phyloP scores from a whole-genome alignment of 2,888 invertebrate species.

The Bursaphelenchus okinawaensis region DNA sequence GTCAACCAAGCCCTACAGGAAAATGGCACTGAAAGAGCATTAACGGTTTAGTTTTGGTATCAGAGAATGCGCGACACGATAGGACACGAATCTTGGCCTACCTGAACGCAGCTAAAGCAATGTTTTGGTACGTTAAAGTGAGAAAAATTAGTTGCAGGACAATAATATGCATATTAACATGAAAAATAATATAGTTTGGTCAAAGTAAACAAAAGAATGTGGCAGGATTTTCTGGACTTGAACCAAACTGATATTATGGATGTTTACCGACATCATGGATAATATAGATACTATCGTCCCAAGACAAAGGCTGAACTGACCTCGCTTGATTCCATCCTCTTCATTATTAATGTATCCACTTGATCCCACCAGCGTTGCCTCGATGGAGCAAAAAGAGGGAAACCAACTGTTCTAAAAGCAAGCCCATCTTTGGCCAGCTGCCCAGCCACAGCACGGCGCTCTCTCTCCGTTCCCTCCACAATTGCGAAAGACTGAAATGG shows the following conservation, averaged over 20 bases:
- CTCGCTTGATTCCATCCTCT: not conserved
- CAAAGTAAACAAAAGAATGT: too few species aligned
- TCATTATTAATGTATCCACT: not conserved
- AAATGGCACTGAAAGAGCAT: not conserved
- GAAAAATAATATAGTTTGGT: too few species aligned
- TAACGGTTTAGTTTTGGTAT: not conserved
- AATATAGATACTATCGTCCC: too few species aligned
- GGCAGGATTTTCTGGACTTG: too few species aligned
- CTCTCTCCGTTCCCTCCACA: not conserved
- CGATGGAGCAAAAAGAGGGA: not conserved
- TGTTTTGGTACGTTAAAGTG: not conserved
- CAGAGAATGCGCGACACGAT: not conserved
- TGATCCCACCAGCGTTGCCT: not conserved
- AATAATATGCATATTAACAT: not conserved
- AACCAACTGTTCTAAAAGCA: not conserved
- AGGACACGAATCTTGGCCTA: not conserved
- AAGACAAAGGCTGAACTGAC: not conserved
- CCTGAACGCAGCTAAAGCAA: not conserved
- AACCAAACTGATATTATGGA: too few species aligned
- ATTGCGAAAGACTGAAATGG: not conserved
- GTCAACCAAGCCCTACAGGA: not conserved
- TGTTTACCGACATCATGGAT: too few species aligned
- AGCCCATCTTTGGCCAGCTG: not conserved
- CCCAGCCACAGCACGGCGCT: not conserved
- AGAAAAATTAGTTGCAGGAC: not conserved